These are phyloP conservation scores for Ciconia stormi DNA, from an alignment of 2,113 vertebrate species.

Conservation along the genomic window DNA sequence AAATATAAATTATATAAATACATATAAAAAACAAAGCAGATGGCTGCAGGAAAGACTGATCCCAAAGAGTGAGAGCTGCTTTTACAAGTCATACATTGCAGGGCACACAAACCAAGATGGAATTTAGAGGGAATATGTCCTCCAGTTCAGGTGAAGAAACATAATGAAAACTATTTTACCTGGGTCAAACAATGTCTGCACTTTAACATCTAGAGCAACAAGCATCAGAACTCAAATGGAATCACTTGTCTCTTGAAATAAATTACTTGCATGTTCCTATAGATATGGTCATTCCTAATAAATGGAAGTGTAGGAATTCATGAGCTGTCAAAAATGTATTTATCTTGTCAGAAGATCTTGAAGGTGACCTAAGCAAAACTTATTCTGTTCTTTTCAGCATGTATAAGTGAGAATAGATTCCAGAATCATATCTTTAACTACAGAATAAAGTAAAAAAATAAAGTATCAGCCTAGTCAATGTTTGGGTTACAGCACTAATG, in stretches of 20 bases:
- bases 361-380: background rate
- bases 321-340: slow-evolving; percentile 1
- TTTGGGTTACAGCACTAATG: background rate
- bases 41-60: background rate
- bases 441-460: background rate
- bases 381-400: background rate
- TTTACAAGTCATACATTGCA: background rate
- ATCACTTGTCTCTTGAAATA: slow-evolving; percentile 19
- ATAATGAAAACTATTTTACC: background rate
- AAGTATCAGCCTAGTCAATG: background rate
- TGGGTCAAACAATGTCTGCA: slow-evolving; percentile 19
- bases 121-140: background rate
- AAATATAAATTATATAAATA: background rate
- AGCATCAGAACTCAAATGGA: background rate
- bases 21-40: background rate
- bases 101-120: background rate
- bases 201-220: slow-evolving; percentile 29
- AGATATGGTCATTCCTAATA: background rate
- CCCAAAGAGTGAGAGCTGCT: background rate
- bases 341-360: background rate
- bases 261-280: slow-evolving; percentile 17
- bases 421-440: background rate
- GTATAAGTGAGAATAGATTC: background rate
- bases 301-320: slow-evolving; percentile 18
- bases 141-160: background rate